Base-by-base conservation (phyloP, 2,797 vertebrate genomes). In the Melanotaenia boesemani region DNA sequence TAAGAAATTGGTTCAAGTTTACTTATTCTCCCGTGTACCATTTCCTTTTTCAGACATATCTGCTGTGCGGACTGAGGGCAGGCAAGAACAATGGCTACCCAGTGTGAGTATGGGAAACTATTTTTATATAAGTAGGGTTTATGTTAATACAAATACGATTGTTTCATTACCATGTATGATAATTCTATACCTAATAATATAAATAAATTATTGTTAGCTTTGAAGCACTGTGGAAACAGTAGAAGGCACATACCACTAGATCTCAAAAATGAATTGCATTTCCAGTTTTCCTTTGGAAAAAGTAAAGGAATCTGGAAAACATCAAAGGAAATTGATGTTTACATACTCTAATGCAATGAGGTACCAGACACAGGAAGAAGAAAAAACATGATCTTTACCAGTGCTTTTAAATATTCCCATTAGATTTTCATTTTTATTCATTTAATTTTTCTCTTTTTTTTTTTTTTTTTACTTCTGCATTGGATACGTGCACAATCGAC, bases 21-120 rank as follows among this genome's bases (percentile, higher is more conserved):
- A 81, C 75, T 80, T 41, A 24, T n/a, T 70, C 20, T 39, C 11
- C 12, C 59, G 68, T 87, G 39, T 72, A 36, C 58, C 26, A 56
- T 0, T 67, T 75, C 64, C 0, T 59, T 76, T 30, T 67, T 20
- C 91, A 95, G 94, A 91, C 76, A 89, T 84, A 86, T 90, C 92
- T 93, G 91, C 91, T 91, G 86, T 93, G 92, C 93, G 82, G 94
- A 88, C 92, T 92, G 93, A 94, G 92, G 90, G 89, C 90, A 94
- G 88, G 82, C 91, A 83, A 91, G 79, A 91, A 95, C 92, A 90
- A 96, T 96, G 95, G 94, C 95, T 90, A 94, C 94, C 88, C 95
- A 95, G 93, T 93, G 95, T 95, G 75, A 95, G 95, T 94, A 81
- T 80, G 41, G 72, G 68, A 63, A 79, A 85, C 54, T 11, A 5